Evolutionary conservation across 2,888 invertebrate species (phyloP), one percentile per base, ranked within the genome.

Genomic region (Coleophora flavipennella): DNA sequence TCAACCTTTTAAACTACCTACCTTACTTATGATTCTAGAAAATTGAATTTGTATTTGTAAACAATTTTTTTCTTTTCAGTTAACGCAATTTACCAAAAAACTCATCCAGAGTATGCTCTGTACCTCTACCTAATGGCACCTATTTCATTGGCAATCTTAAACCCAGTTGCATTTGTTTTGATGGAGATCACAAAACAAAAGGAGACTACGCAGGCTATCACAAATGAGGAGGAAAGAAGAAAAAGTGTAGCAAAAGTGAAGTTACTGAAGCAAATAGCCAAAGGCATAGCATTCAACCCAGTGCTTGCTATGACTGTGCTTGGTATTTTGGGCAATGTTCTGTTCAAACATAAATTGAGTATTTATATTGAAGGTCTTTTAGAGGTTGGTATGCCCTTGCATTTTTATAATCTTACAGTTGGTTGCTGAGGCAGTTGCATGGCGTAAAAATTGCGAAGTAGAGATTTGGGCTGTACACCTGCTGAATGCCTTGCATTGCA

Each of bases 81-180:
- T 39, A 88, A 88, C 58, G 96, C 97, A 13, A 85, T 98, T 13
- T 98, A 97, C 70, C 86, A 89, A 49, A 88, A 90, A 42, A 89
- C 90, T 4, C 96, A 97, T 83, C 95, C 96, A 0, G 95, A 97
- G 59, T 97, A 94, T 81, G 90, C 94, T 0, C 88, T 92, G 1
- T 98, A 97, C 69, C 81, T 98, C 35, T 98, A 97, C 67, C 85
- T 98, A 37, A 91, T 97, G 88, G 96, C 97, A 8, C 98, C 98
- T 1, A 95, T 97, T 64, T 97, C 96, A 32, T 80, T 98, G 45
- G 93, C 95, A 1, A 91, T 97, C 54, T 81, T 98, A 20, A 98
- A 98, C 77, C 97, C 97, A 0, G 87, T 97, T 49, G 95, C 95
- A 13, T 95, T 97, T 70, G 85, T 95, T 3, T 71, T 97, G 44